These are phyloP conservation scores for Eustalomyia histrio DNA, from an alignment of 2,888 invertebrate species.

Conservation along the genomic window DNA sequence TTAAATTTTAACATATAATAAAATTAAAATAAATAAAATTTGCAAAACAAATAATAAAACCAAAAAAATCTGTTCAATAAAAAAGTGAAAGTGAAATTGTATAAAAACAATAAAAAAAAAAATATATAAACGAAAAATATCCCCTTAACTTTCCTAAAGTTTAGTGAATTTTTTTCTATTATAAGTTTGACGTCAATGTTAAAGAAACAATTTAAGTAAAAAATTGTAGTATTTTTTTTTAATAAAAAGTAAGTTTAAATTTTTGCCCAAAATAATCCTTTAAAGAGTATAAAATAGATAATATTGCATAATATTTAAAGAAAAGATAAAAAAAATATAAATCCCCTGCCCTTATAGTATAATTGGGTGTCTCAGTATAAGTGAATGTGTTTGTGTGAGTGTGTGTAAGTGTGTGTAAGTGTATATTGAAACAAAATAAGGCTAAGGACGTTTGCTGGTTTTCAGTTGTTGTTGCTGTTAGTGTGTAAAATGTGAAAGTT, in stretches of 20 bases:
- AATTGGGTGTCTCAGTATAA: slow-evolving; percentile 60
- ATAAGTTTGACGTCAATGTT: slow-evolving; percentile 46
- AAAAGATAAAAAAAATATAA: slow-evolving; percentile 19
- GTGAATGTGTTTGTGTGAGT: slow-evolving; percentile 17
- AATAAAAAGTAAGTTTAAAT: slow-evolving; percentile 48
- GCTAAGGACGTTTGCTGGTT: slow-evolving; percentile 62
- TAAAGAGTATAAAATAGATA: neutral
- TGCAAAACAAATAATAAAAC: neutral
- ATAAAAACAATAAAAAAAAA: slow-evolving; percentile 45
- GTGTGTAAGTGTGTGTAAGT: slow-evolving; percentile 15
- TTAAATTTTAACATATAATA: neutral
- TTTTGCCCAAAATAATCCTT: neutral
- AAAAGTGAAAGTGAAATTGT: slow-evolving; percentile 53
- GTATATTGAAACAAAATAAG: slow-evolving; percentile 62
- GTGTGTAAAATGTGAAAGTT: slow-evolving; percentile 9
- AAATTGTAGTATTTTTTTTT: slow-evolving; percentile 4
- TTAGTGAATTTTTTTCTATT: neutral
- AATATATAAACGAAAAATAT: slow-evolving; percentile 12
- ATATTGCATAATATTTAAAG: slow-evolving; percentile 60
- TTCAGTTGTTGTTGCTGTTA: slow-evolving; percentile 27
- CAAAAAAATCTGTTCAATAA: slow-evolving; percentile 34
- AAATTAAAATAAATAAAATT: slow-evolving; percentile 11
- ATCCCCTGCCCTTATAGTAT: slow-evolving; percentile 17
- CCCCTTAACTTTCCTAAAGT: neutral
- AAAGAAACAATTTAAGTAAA: slow-evolving; percentile 10